Evolutionary conservation across 2,888 invertebrate genomes (phyloP).

Genomic region (Sphaerophoria rueppellii): DNA sequence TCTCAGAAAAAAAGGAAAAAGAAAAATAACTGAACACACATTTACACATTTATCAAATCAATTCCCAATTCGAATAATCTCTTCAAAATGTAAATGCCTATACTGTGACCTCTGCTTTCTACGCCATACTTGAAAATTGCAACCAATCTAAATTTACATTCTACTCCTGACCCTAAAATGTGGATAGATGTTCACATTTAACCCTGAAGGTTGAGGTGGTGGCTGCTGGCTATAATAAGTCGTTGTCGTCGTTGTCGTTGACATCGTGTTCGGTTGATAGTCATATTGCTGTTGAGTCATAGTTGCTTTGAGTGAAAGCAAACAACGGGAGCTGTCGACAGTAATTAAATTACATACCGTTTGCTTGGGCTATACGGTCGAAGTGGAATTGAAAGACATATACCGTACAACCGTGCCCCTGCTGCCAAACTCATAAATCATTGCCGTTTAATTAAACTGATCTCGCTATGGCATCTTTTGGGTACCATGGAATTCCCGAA

Average conservation of each 20-base stretch:
- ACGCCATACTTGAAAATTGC: not conserved
- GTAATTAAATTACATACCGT: conserved; percentile 35
- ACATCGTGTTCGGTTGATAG: not conserved
- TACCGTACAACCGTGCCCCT: conserved; percentile 15
- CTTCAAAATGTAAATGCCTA: conserved; percentile 9
- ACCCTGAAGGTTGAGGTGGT: conserved; percentile 53
- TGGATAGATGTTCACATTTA: conserved; percentile 52
- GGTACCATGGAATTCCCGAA: conserved; percentile 55
- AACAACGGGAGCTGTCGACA: conserved; percentile 23
- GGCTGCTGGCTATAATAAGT: not conserved
- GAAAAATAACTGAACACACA: not conserved
- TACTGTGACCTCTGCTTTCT: conserved; percentile 19
- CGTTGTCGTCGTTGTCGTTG: not conserved
- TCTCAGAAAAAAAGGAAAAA: not conserved
- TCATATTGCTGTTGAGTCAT: conserved; percentile 16
- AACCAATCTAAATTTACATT: conserved; percentile 28
- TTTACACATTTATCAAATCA: conserved; percentile 49
- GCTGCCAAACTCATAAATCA: conserved; percentile 57
- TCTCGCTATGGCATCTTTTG: conserved; percentile 59
- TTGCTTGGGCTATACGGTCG: not conserved
- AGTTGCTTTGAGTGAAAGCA: conserved; percentile 23
- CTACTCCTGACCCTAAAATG: conserved; percentile 9
- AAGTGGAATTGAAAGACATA: conserved; percentile 7
- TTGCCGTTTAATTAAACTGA: conserved; percentile 68
- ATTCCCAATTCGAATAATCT: conserved; percentile 53